Evolutionary conservation across 2,113 vertebrate genomes (phyloP).

Genomic region (Struthio camelus): DNA sequence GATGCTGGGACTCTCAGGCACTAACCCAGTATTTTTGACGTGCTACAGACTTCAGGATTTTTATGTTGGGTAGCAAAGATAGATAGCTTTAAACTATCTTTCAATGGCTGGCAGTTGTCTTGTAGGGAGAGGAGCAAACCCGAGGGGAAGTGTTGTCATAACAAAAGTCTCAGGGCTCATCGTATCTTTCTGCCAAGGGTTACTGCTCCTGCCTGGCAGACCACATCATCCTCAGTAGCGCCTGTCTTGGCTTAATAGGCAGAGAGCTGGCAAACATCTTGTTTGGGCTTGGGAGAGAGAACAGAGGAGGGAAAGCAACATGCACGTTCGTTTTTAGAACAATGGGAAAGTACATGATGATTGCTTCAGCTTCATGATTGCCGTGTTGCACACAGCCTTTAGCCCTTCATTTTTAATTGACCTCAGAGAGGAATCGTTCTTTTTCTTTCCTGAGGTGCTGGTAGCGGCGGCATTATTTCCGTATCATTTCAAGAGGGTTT

Average conservation of each 20-base stretch:
- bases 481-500: neutral
- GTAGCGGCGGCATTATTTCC: fast-evolving
- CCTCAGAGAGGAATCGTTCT: neutral
- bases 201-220: neutral
- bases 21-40: neutral
- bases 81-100: no score
- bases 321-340: neutral
- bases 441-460: neutral
- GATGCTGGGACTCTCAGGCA: neutral
- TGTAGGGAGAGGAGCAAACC: no score
- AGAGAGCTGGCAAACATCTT: neutral
- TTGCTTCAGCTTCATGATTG: neutral
- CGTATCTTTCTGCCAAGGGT: neutral
- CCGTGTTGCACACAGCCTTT: neutral
- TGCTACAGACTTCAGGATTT: no score
- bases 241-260: neutral
- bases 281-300: neutral
- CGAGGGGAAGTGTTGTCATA: no score
- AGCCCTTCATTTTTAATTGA: neutral
- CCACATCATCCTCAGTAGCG: neutral
- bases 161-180: no score
- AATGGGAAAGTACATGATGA: fast-evolving
- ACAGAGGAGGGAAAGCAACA: neutral
- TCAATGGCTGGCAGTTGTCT: no score
- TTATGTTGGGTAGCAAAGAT: no score